Percentiles rank a stretch among this genome's conserved stretches.
These are phyloP conservation scores for Heliocidaris erythrogramma DNA, from an alignment of 35 echinoderm and acorn worm genomes.

Conservation along the genomic window DNA sequence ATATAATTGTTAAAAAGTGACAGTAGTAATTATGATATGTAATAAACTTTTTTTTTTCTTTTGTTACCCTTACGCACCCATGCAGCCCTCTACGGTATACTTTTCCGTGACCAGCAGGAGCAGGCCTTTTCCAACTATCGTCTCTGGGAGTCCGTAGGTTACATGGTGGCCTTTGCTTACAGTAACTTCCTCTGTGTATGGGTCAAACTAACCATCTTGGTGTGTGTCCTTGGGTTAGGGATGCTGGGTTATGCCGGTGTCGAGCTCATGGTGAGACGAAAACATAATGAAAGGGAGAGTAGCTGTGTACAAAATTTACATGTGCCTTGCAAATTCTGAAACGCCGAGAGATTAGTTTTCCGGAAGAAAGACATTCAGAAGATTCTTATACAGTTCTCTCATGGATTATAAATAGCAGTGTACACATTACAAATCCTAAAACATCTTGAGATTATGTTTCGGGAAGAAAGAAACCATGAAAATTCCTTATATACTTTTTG, in stretches of 20 bases:
- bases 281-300: not conserved
- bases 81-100: conserved; percentile 69
- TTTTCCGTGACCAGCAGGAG: conserved; percentile 67
- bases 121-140: conserved; percentile 93
- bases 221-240: conserved; percentile 55
- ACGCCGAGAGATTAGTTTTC: not conserved
- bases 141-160: conserved; percentile 92
- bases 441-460: not conserved
- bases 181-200: conserved; percentile 94
- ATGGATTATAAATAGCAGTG: not conserved
- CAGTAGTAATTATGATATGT: too few relatives aligned
- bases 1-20: too few relatives aligned
- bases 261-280: conserved; percentile 42
- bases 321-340: too few relatives aligned
- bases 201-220: conserved; percentile 81
- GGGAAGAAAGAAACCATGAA: not conserved
- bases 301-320: too few relatives aligned
- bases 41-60: not conserved
- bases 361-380: not conserved
- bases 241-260: conserved; percentile 59
- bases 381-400: not conserved
- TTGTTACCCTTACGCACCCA: not conserved
- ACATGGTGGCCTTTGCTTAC: conserved; percentile 84
- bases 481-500: too few relatives aligned
- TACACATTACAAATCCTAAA: not conserved